Evolutionary conservation across 2,113 vertebrate genomes (phyloP), one percentile per base, ranked within the genome.

Genomic region (Buteo buteo): DNA sequence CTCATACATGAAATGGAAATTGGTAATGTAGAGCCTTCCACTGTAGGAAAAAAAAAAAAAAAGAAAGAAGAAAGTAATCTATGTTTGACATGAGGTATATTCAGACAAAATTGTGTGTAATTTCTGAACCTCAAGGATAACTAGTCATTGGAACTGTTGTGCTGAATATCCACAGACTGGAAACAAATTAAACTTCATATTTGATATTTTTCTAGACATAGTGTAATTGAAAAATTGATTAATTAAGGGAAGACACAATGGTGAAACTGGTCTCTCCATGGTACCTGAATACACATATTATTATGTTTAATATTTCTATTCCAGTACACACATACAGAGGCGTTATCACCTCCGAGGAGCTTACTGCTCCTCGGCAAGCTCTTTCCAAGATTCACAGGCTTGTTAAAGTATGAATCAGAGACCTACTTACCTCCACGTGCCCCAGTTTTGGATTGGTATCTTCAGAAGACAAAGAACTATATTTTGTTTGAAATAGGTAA

Each of bases 101-200:
- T 34, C 18, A 36, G 36, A 18, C 34, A 54, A 52, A 59, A 10
- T 13, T 0, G 0, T 1, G 13, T 47, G 22, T 12, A 12, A 15
- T 57, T 64, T 70, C 77, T 34, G 32, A 62, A 50, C 28, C 36
- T 40, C 0, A 1, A 44, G 67, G 54, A 24, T 22, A 61, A n/a
- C 3, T 5, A 31, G 31, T 15, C 31, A 16, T 28, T 16, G 42
- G 42, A 49, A 40, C 3, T 13, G 31, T 10, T 36, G 55, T 32
- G 77, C 47, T 64, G 36, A 44, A 29, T 62, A 22, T 70, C 62
- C 49, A 10, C 3, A 25, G 32, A 14, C 1, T 24, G 42, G 19
- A 49, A 42, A 57, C 22, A 57, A 57, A 50, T 34, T 38, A 25
- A 64, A 26, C 32, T 62, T 36, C 10, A 1, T 34, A 42, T 34